Base-by-base conservation (phyloP, 2,888 invertebrate genomes). In the Polylopha cassiicola region DNA sequence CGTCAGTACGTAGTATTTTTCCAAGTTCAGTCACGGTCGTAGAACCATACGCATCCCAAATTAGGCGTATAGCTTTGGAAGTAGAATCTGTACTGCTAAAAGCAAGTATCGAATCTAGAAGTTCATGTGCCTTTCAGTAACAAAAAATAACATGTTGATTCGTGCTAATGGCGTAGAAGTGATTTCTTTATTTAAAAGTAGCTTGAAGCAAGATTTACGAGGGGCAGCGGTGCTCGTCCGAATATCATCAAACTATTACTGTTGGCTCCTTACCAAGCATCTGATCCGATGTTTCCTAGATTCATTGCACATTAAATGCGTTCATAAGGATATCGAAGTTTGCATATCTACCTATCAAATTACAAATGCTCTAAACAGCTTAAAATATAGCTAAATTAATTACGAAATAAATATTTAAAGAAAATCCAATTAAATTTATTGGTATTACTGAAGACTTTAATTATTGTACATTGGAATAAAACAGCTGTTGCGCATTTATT, bases 221-320 rank as follows among this genome's bases (percentile, higher is more conserved):
- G 47, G 47, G 55, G 49, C 55, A 57, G 39, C 56, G 55, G 53
- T 34, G 53, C 55, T 56, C 50, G 53, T 65, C 54, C 59, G 57
- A 66, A 65, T 66, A 66, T 62, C 63, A 57, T 36, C 39, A 50
- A 37, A 50, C 61, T 43, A 34, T 41, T 67, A 65, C 57, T 58
- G 55, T 76, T 77, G 77, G 74, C 73, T 62, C 34, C 27, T 54
- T 48, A 73, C 73, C 75, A 73, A 74, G 71, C 55, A 53, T 56
- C 58, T 47, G 30, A 41, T 36, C 29, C 29, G 29, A 36, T 29
- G 34, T 41, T 41, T 41, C 34, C 36, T 41, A 41, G 30, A 41
- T 41, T 41, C 41, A 41, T 41, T 41, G 36, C 41, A 34, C 34
- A 36, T 41, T 36, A 16, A 36, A 41, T 34, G 34, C 21, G 34